Evolutionary conservation across 2,113 vertebrate genomes (phyloP).

Genomic region (Toxotes chatareus): DNA sequence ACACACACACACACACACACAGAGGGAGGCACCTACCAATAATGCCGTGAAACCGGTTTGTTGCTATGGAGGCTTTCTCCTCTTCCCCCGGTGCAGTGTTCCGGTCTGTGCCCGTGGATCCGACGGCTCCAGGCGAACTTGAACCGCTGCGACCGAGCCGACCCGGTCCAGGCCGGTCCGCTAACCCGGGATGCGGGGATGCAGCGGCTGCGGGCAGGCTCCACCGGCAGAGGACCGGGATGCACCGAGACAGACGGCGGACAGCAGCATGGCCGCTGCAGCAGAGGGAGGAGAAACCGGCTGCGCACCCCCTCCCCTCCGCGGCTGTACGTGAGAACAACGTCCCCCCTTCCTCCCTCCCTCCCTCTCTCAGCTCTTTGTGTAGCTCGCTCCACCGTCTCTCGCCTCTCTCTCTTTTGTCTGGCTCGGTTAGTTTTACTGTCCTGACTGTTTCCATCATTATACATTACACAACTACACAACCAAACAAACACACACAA

Average conservation of each 20-base stretch:
- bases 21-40: constrained; percentile 74
- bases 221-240: constrained; percentile 54
- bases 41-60: constrained; percentile 71
- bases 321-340: constrained; percentile 59
- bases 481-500: neutral
- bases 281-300: constrained; percentile 67
- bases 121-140: neutral
- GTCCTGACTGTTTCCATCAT: neutral
- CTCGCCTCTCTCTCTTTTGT: constrained; percentile 43
- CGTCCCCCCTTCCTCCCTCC: constrained; percentile 5
- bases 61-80: constrained; percentile 72
- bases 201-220: constrained; percentile 28
- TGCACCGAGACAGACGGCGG: constrained; percentile 51
- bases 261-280: constrained; percentile 77
- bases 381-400: constrained; percentile 23
- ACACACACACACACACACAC: constrained; percentile 28
- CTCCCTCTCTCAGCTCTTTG: neutral
- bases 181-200: constrained; percentile 37
- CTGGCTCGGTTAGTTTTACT: neutral
- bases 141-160: constrained; percentile 1
- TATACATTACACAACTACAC: too few relatives aligned
- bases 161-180: constrained; percentile 10
- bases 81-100: constrained; percentile 24
- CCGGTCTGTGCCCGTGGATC: constrained; percentile 18
- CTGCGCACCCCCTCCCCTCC: constrained; percentile 24